These are phyloP conservation scores for Papilio aristodemus DNA, from an alignment of 1,140 invertebrate genomes.

Conservation along the genomic window DNA sequence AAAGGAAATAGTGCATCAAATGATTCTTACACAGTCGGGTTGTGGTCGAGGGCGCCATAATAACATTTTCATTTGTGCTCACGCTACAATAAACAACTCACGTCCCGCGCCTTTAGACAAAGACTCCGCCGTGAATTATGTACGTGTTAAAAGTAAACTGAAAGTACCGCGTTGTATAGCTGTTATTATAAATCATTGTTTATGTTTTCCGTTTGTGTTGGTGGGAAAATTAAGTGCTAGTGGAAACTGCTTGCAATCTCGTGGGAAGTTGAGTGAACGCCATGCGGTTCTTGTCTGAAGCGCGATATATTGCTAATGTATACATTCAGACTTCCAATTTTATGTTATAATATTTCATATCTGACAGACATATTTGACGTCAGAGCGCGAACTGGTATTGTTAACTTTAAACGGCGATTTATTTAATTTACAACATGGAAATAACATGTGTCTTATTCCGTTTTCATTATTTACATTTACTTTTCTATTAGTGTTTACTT, in stretches of 20 bases:
- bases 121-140: conserved; percentile 78
- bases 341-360: conserved; percentile 10
- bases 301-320: conserved; percentile 41
- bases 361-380: conserved; percentile 5
- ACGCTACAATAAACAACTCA: conserved; percentile 80
- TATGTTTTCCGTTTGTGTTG: conserved; percentile 79
- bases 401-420: neutral
- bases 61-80: conserved; percentile 79
- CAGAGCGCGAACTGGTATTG: neutral
- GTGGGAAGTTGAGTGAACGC: conserved; percentile 50
- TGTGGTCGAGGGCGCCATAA: conserved; percentile 66
- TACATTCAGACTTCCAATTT: conserved; percentile 12
- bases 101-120: conserved; percentile 77
- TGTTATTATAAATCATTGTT: conserved; percentile 80
- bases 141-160: conserved; percentile 80
- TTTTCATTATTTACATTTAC: too few species aligned
- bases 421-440: conserved; percentile 5
- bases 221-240: conserved; percentile 73
- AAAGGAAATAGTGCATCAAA: conserved; percentile 27
- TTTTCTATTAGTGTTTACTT: too few species aligned
- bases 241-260: conserved; percentile 67
- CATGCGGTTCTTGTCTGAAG: conserved; percentile 46
- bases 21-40: conserved; percentile 39
- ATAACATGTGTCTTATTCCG: conserved; percentile 12
- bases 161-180: conserved; percentile 75